phyloP scores from a whole-genome alignment of 2,888 invertebrate genomes.

The Chydorus sphaericus region DNA sequence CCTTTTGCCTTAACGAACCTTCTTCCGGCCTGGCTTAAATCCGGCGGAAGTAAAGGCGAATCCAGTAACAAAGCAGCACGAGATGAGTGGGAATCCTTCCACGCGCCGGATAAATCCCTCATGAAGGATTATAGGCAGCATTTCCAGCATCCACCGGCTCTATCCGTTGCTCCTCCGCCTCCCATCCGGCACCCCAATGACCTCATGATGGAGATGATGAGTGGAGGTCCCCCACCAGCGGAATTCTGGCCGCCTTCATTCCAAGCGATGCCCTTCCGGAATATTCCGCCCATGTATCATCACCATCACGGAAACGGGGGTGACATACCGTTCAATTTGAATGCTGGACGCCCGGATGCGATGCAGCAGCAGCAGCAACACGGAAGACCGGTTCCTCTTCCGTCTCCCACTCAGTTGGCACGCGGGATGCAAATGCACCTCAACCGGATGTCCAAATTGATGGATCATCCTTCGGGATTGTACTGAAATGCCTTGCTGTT shows the following conservation, averaged over 20 bases:
- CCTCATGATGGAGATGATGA: neutral
- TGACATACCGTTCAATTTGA: no score
- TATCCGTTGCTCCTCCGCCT: neutral
- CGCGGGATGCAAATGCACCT: neutral
- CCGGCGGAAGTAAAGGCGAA: neutral
- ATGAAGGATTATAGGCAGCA: conserved; percentile 12
- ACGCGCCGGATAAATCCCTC: neutral
- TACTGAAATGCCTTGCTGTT: neutral
- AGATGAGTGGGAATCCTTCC: conserved; percentile 6
- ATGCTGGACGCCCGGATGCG: no score
- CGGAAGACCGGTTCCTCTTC: neutral
- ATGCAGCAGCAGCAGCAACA: neutral
- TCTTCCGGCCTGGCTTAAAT: conserved; percentile 4
- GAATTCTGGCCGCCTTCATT: conserved; percentile 8
- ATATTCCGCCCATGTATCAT: no score
- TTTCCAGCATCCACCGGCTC: conserved; percentile 2
- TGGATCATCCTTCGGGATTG: conserved; percentile 11
- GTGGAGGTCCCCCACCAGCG: neutral
- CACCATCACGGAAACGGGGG: no score
- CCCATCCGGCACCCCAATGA: neutral
- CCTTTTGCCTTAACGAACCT: conserved; percentile 3
- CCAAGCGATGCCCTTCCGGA: conserved; percentile 9
- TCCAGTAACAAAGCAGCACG: neutral
- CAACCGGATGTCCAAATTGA: conserved; percentile 2
- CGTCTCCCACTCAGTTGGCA: neutral